Conservation (phyloP, 2,888 invertebrate genomes). For the Cyclophora albipunctata region DNA sequence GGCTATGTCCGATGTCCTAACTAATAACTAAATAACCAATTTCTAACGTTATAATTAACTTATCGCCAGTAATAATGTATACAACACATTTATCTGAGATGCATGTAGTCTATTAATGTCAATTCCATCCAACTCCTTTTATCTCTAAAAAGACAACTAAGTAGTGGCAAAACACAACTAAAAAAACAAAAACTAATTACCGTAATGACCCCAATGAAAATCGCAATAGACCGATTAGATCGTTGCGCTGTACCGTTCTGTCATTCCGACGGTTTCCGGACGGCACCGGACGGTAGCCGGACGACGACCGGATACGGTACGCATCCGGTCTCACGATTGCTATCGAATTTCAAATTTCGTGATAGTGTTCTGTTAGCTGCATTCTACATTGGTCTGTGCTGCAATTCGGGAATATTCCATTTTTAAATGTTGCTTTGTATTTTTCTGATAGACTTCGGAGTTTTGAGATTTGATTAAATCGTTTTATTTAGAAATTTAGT, state of each 20-base stretch:
- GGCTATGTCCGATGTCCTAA: too few species aligned
- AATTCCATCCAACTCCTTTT: too few species aligned
- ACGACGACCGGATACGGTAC: constrained; percentile 4
- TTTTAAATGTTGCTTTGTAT: constrained; percentile 7
- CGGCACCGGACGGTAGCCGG: constrained; percentile 3
- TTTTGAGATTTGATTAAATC: not conserved
- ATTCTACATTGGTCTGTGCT: constrained; percentile 3
- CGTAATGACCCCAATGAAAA: constrained; percentile 10
- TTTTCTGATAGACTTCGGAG: constrained; percentile 3
- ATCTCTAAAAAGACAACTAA: too few species aligned
- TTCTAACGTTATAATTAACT: too few species aligned
- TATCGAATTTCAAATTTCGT: constrained; percentile 42
- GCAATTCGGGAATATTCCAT: constrained; percentile 6
- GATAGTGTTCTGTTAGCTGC: constrained; percentile 11
- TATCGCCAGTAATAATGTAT: too few species aligned
- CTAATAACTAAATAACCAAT: too few species aligned
- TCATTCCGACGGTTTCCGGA: constrained; percentile 2
- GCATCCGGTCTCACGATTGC: constrained; percentile 16
- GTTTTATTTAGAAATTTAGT: not conserved
- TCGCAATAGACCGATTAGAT: constrained; percentile 1
- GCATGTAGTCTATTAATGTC: too few species aligned
- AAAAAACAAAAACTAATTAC: constrained; percentile 7
- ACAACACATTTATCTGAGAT: too few species aligned
- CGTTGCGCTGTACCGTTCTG: constrained; percentile 1
- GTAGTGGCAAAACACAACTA: too few species aligned